phyloP scores from a whole-genome alignment of 2,797 vertebrate species.

The Pangasius sanitwongsei region DNA sequence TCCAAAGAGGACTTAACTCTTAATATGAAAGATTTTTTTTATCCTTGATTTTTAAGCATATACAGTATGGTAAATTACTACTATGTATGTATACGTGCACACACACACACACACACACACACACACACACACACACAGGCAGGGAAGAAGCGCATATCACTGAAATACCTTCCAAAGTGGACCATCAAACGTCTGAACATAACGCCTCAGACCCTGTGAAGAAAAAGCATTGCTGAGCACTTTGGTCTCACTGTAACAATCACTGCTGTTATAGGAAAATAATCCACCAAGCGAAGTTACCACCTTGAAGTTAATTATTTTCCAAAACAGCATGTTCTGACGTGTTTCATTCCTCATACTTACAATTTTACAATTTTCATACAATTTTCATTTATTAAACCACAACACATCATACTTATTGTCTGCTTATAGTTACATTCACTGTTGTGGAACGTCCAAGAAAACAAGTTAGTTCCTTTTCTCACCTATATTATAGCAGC shows the following conservation, averaged over 20 bases:
- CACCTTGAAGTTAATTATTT: neutral
- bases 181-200: conserved; percentile 84
- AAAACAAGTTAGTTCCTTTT: neutral
- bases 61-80: neutral
- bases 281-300: neutral
- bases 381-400: neutral
- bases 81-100: neutral
- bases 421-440: neutral
- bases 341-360: neutral
- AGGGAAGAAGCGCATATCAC: neutral
- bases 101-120: neutral
- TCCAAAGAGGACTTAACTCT: neutral
- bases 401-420: neutral
- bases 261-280: neutral
- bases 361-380: neutral
- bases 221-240: neutral
- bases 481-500: neutral
- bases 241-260: neutral
- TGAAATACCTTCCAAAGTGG: conserved; percentile 87
- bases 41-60: neutral
- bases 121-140: neutral
- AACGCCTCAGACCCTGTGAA: conserved; percentile 76
- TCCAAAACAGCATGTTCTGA: neutral
- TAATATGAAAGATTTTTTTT: no score
- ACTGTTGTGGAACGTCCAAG: neutral